Evolutionary conservation across 1,140 invertebrate species (phyloP).

Genomic region (Psilanteris sp.): DNA sequence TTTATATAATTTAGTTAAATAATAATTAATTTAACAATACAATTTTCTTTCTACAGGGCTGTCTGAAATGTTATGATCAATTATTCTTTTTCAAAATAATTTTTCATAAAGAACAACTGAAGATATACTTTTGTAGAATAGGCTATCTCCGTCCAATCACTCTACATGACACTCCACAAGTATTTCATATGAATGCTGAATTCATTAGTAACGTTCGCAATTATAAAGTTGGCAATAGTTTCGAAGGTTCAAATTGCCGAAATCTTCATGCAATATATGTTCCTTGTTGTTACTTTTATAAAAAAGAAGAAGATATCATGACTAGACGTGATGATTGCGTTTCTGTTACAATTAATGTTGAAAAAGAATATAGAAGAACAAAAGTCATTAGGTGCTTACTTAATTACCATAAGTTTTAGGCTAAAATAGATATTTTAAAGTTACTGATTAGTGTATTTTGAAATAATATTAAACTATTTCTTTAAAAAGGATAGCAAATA

Average conservation of each 20-base stretch:
- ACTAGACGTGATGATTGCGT: not conserved
- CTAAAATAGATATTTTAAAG: too few species aligned
- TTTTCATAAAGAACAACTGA: conserved; percentile 33
- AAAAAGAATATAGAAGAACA: conserved; percentile 7
- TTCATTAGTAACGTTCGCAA: too few species aligned
- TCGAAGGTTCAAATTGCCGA: not conserved
- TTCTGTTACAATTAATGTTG: not conserved
- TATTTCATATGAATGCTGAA: conserved; percentile 13
- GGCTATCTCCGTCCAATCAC: conserved; percentile 15
- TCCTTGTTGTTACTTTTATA: conserved; percentile 2
- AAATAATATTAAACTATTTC: too few species aligned
- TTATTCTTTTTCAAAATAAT: conserved; percentile 56
- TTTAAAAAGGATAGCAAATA: too few species aligned
- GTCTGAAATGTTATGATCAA: conserved; percentile 58
- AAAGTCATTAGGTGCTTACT: not conserved
- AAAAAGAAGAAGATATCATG: not conserved
- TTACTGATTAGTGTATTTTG: conserved; percentile 1
- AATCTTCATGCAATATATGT: not conserved
- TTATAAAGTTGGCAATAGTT: not conserved
- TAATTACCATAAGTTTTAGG: too few species aligned
- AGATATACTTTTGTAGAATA: conserved; percentile 42
- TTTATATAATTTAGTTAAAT: too few species aligned
- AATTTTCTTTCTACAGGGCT: conserved; percentile 55
- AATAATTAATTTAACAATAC: too few species aligned
- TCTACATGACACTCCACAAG: not conserved